A percentile compares a stretch with the other conserved stretches of the same genome.
phyloP scores from a whole-genome alignment of 2,888 invertebrate genomes.

The Operophtera brumata region DNA sequence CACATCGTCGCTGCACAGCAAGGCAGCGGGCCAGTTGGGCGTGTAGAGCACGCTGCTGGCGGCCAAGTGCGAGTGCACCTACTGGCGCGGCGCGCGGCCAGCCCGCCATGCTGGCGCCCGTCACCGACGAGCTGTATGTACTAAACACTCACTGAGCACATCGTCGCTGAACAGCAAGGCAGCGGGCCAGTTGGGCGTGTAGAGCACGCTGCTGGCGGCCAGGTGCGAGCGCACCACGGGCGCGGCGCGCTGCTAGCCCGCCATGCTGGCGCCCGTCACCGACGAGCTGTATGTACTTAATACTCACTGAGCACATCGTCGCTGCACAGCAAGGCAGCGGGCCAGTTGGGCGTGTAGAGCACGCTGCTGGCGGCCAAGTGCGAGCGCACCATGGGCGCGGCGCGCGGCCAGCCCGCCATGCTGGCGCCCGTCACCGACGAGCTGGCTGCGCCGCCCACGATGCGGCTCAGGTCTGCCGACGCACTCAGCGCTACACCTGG shows the following conservation, averaged over 20 bases:
- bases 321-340: slow-evolving; percentile 51
- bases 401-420: slow-evolving; percentile 23
- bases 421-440: slow-evolving; percentile 35
- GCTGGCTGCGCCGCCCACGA: slow-evolving; percentile 30
- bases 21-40: slow-evolving; percentile 61
- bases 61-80: slow-evolving; percentile 41
- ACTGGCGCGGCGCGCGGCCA: slow-evolving; percentile 31
- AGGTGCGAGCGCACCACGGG: slow-evolving; percentile 39
- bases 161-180: slow-evolving; percentile 55
- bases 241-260: slow-evolving; percentile 25
- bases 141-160: slow-evolving; percentile 50
- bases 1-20: slow-evolving; percentile 54
- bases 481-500: slow-evolving; percentile 22
- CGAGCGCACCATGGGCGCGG: slow-evolving; percentile 37
- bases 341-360: slow-evolving; percentile 59
- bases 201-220: slow-evolving; percentile 40
- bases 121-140: too few relatives aligned
- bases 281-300: too few relatives aligned
- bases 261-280: slow-evolving; percentile 35
- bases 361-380: slow-evolving; percentile 41
- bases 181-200: slow-evolving; percentile 63
- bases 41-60: slow-evolving; percentile 42
- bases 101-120: slow-evolving; percentile 31
- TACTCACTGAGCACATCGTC: slow-evolving; percentile 58
- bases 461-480: slow-evolving; percentile 12